Evolutionary conservation across 2,888 invertebrate species (phyloP), one percentile per base, ranked within the genome.

Genomic region (Stegana nigrithorax): DNA sequence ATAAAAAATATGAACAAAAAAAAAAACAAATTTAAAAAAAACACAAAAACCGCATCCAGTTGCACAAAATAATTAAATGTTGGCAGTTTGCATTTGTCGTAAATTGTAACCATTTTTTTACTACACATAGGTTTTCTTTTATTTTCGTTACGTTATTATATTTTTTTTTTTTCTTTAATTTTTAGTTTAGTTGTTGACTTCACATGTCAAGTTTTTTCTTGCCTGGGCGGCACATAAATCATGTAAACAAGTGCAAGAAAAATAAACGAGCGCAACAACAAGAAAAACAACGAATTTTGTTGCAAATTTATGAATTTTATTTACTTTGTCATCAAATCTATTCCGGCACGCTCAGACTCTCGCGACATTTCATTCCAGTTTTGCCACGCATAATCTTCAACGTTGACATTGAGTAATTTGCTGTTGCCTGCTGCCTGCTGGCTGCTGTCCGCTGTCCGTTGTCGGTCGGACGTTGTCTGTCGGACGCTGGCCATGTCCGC

Each of bases 181-280:
- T 53, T 63, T 63, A n/a, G n/a, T n/a, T 58, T 51, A 45, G 50
- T 25, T 57, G 63, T 64, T 59, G 19, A 42, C 57, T 65, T 64
- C 50, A 60, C 53, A 51, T 61, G 64, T 62, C 66, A 64, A 62
- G 55, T 68, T 61, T 63, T 66, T 60, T n/a, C n/a, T 61, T 55
- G 50, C 23, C 50, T 50, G 59, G 55, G 59, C 62, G 57, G 32
- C 68, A 69, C 66, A 68, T 71, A 67, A 71, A 70, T 71, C 67
- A 67, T 66, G 32, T 12, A 29, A 39, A 39, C n/a, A n/a, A n/a
- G n/a, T n/a, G n/a, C n/a, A n/a, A n/a, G n/a, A n/a, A n/a, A n/a
- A n/a, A n/a, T n/a, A n/a, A n/a, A n/a, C n/a, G n/a, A n/a, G n/a
- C n/a, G n/a, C n/a, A n/a, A n/a, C n/a, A n/a, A n/a, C n/a, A n/a